Conservation (phyloP, 2,888 invertebrate genomes). For the Agrotis exclamationis region DNA sequence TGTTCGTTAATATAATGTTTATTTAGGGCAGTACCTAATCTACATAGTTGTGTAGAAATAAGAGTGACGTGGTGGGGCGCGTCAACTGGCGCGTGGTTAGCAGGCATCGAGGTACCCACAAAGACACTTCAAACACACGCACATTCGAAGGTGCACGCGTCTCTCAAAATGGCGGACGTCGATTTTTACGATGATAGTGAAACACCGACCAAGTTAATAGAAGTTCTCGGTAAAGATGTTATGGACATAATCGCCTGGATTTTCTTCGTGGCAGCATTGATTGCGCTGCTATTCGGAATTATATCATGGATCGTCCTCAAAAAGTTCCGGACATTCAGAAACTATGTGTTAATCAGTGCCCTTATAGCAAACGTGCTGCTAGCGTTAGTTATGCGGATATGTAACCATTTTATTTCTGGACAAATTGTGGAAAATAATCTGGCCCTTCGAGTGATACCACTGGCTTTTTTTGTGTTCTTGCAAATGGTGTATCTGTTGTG, state of each 20-base stretch:
- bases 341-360: slow-evolving; percentile 22
- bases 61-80: neutral
- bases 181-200: neutral
- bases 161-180: neutral
- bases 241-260: slow-evolving; percentile 9
- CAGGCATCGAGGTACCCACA: slow-evolving; percentile 3
- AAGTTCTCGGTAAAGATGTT: neutral
- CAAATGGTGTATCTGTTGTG: slow-evolving; percentile 28
- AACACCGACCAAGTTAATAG: neutral
- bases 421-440: neutral
- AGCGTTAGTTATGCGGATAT: neutral
- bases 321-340: slow-evolving; percentile 39
- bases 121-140: neutral
- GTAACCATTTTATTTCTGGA: slow-evolving; percentile 7
- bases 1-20: neutral
- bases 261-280: slow-evolving; percentile 18
- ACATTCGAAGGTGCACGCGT: slow-evolving; percentile 23
- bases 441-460: slow-evolving; percentile 11
- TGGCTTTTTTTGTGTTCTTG: slow-evolving; percentile 11
- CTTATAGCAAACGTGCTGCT: slow-evolving; percentile 14
- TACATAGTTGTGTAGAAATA: slow-evolving; percentile 29
- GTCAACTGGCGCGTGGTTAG: neutral
- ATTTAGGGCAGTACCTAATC: slow-evolving; percentile 1
- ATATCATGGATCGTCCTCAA: slow-evolving; percentile 24
- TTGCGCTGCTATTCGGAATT: slow-evolving; percentile 12